Evolutionary conservation across 2,113 vertebrate species (phyloP), one percentile per base, ranked within the genome.

Genomic region (Percina caprodes): DNA sequence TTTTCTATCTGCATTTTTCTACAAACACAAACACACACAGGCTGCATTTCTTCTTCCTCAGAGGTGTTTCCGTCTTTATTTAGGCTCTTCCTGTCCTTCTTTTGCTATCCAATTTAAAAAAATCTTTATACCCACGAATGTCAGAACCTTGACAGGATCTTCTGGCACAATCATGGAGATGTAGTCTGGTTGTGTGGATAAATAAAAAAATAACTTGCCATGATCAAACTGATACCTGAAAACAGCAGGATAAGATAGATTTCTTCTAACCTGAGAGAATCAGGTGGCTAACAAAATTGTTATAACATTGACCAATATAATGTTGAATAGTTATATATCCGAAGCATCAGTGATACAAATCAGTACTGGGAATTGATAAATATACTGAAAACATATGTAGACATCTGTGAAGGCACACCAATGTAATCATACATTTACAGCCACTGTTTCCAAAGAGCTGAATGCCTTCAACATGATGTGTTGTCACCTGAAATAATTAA

Each of bases 81-180:
- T 12, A 12, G 39, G 19, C 15, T 55, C 75, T 75, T 63, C 60
- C 48, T 52, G 54, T 77, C 69, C 39, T 70, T 26, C 18, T 62
- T 75, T 69, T 77, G 19, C 61, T 48, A 18, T 77, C 82, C 60
- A 75, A 42, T 87, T 77, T 24, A n/a, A 10, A 71, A 71, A 75
- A 48, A 11, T 70, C 24, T 59, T 80, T 15, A 15, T 7, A 10
- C 1, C 13, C 19, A 15, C 4, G 2, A 11, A 24, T 70, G 56
- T 73, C 69, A 78, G 24, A 78, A 58, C 59, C 51, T 26, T 74
- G 21, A 70, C 59, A 62, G 42, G 39, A 42, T 42, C 10, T 42
- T 69, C 46, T 63, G 7, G 14, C n/a, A 39, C n/a, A 45, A 7
- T 75, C 18, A 5, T 18, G 6, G 39, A 61, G 23, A 18, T n/a